Conservation (phyloP, 2,797 vertebrate genomes). For the Hydrolagus colliei region DNA sequence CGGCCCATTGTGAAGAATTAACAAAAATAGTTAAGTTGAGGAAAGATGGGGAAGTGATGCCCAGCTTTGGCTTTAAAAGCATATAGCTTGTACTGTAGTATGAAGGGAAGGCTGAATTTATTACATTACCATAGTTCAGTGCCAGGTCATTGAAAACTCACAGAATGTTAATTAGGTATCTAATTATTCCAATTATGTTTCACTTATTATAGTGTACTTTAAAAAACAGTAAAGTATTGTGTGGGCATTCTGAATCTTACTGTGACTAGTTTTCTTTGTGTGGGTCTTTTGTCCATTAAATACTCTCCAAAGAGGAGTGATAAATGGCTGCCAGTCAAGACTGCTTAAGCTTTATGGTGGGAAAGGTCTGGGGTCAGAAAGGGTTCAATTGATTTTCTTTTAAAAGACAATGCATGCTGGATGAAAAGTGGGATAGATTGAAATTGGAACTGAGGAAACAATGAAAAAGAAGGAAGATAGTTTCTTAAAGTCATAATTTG, state of each 20-base stretch:
- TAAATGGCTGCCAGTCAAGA: conserved; percentile 26
- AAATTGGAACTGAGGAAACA: background rate
- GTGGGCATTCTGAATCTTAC: background rate
- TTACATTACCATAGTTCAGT: background rate
- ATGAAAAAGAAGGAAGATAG: background rate
- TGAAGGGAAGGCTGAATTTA: background rate
- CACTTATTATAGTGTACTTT: background rate
- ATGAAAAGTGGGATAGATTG: background rate
- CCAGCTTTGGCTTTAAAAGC: background rate
- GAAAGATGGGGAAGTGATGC: too few species aligned
- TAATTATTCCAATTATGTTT: conserved; percentile 5
- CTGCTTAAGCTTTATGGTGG: conserved; percentile 3
- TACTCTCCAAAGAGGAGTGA: conserved; percentile 14
- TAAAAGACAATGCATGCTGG: background rate
- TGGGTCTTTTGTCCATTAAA: conserved; percentile 22
- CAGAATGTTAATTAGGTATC: conserved; percentile 24
- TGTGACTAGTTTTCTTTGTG: conserved; percentile 11
- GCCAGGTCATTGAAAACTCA: background rate
- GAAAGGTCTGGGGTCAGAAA: background rate
- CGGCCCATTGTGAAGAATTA: too few species aligned
- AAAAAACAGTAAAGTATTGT: background rate
- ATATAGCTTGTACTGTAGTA: background rate
- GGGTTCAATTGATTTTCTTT: background rate
- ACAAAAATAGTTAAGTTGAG: too few species aligned
- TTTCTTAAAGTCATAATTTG: background rate